Evolutionary conservation across 2,888 invertebrate genomes (phyloP).

Genomic region (Synergus itoensis): DNA sequence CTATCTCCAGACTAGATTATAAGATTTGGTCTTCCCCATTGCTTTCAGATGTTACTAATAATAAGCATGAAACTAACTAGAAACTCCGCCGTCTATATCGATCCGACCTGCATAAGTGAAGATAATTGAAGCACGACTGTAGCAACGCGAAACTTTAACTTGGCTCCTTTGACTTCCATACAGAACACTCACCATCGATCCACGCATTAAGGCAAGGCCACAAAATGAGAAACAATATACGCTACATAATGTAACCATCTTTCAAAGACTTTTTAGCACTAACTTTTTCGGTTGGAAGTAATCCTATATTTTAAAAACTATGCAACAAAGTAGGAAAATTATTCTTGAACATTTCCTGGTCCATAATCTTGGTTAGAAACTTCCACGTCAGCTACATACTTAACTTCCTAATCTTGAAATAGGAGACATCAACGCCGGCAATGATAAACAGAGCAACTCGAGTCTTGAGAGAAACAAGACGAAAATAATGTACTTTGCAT

Average conservation of each 20-base stretch:
- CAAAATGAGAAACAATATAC: background rate
- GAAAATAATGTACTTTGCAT: background rate
- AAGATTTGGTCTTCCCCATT: constrained; percentile 21
- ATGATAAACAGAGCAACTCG: constrained; percentile 39
- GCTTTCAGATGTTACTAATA: constrained; percentile 23
- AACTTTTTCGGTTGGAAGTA: background rate
- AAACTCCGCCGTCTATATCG: constrained; percentile 27
- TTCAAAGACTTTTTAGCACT: background rate
- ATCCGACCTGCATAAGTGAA: constrained; percentile 15
- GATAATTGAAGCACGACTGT: constrained; percentile 15
- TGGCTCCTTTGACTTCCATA: background rate
- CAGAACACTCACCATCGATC: constrained; percentile 6
- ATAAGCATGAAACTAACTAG: constrained; percentile 37
- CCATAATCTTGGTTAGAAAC: background rate
- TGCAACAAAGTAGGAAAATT: background rate
- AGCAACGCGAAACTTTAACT: background rate
- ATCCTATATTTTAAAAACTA: too few relatives aligned
- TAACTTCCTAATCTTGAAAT: constrained; percentile 35
- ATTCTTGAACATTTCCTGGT: background rate
- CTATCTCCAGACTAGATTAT: background rate
- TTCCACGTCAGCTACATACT: background rate
- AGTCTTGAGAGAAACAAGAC: background rate
- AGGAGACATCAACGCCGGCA: constrained; percentile 56
- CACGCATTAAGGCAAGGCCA: background rate
- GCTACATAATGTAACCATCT: background rate